Base-by-base conservation (phyloP, 2,797 vertebrate genomes). In the Liparis tanakae region DNA sequence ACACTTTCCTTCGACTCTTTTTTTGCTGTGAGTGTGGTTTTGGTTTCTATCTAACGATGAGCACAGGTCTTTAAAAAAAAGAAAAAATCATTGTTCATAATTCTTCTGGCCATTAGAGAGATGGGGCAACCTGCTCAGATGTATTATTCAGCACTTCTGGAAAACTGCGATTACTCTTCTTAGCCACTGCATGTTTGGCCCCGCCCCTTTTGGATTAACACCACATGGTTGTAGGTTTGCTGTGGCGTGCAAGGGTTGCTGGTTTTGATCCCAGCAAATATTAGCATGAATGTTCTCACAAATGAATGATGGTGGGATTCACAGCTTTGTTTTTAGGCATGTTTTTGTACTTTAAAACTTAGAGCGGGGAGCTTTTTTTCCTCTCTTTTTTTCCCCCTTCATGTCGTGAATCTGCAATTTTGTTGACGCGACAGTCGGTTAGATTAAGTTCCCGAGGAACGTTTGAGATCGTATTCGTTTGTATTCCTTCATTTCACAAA, bases 1-100 rank as follows among this genome's bases (percentile, higher is more conserved):
- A 87, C 89, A 91, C 94, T 93, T 94, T 95, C 94, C 95, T 95
- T 94, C 88, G 93, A 90, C 92, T 93, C 86, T 66, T 39, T 65
- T 76, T 67, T 62, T 77, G 82, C 62, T 66, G 76, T 87, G 78
- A 67, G 51, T 79, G 72, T 83, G 84, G 57, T 87, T 86, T 30
- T 81, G 58, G 68, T 71, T 84, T 89, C 6, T 72, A n/a, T 62
- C 65, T 83, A 81, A 88, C 64, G 64, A 56, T 30, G 25, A 70
- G 64, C 9, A 34, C 63, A 60, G 17, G 36, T 61, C 43, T 57
- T 50, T 53, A 22, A 10, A 43, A 4, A 69, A 56, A 25, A 58
- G n/a, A n/a, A 46, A 13, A 43, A 22, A 51, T 68, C 46, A 67
- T 14, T 54, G 48, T 60, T 73, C 8, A 85, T 83, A 53, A 72